Base-by-base conservation (phyloP, 2,113 vertebrate species). In the Phasianus colchicus region DNA sequence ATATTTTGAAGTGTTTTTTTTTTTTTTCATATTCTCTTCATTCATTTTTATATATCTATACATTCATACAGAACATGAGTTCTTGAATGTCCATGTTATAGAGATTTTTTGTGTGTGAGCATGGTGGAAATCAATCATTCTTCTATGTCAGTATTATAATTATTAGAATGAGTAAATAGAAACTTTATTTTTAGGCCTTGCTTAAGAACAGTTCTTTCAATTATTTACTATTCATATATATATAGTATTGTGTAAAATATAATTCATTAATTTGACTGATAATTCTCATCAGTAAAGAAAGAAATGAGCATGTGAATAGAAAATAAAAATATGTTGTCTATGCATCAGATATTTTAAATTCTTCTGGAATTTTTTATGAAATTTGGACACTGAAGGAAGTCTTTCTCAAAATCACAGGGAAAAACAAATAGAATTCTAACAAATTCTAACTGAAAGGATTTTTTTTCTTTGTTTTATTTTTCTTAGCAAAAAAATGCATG, bases 111-210 rank as follows among this genome's bases (percentile, higher is more conserved):
- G 32, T 65, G 12, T 79, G 11, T 48, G 71, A 92, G 76, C 57
- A 78, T 89, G 55, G 73, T 50, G 73, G 45, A 90, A 90, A 92
- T 92, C 74, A 94, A 77, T 92, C 78, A 78, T 27, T 21, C n/a
- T 85, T 83, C 71, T 50, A 75, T 64, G 65, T 29, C 9, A 8
- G 38, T 60, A 19, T 88, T 92, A 83, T 55, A 81, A 82, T 86
- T 92, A 92, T 90, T 92, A 82, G 48, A 92, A 85, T 69, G 58
- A 96, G 24, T 73, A 92, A 92, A 74, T 83, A 45, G 38, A 67
- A 24, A 5, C 8, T 2, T 47, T 43, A 18, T 27, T 84, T 81
- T 94, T 84, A 58, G 18, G 8, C 2, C 75, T 87, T 87, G 30
- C n/a, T 50, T 86, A 61, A 73, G 45, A 95, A 79, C 40, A 75